A percentile compares a stretch with the other conserved stretches of the same genome.
These are phyloP conservation scores for Stomorhina lunata DNA, from an alignment of 2,888 invertebrate species.

Conservation along the genomic window DNA sequence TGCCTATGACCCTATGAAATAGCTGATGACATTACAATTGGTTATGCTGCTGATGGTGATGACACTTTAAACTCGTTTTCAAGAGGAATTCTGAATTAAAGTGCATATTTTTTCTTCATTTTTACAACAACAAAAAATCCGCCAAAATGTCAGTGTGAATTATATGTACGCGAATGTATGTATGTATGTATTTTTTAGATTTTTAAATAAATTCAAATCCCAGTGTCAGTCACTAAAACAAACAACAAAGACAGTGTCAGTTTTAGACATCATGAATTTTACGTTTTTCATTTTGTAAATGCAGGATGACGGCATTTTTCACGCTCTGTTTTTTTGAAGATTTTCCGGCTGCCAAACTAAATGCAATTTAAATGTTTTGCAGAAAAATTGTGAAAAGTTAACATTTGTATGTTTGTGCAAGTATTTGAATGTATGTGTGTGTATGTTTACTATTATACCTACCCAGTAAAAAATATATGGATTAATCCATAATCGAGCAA, in stretches of 20 bases:
- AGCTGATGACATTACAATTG: not conserved
- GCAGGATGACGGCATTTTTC: not conserved
- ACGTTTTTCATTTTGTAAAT: slow-evolving; percentile 24
- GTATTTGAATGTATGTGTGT: not conserved
- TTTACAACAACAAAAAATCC: slow-evolving; percentile 8
- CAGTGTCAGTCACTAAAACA: slow-evolving; percentile 25
- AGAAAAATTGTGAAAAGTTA: not conserved
- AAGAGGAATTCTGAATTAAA: slow-evolving; percentile 11
- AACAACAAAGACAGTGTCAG: slow-evolving; percentile 34
- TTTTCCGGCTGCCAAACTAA: slow-evolving; percentile 39
- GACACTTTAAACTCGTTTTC: slow-evolving; percentile 12
- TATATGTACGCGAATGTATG: too few relatives aligned
- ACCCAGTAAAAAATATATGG: too few relatives aligned
- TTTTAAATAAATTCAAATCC: slow-evolving; percentile 14
- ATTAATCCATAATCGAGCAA: too few relatives aligned
- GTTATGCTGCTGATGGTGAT: slow-evolving; percentile 10
- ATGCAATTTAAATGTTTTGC: slow-evolving; percentile 51
- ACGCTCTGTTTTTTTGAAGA: not conserved
- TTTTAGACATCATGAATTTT: slow-evolving; percentile 41
- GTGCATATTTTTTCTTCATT: too few relatives aligned
- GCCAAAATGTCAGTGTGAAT: not conserved
- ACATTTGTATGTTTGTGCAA: not conserved
- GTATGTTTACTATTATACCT: too few relatives aligned
- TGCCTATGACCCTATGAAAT: not conserved
- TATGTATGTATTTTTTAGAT: not conserved